These are phyloP conservation scores for Glaucomys volans DNA, from an alignment of 2,113 vertebrate species.

Conservation along the genomic window DNA sequence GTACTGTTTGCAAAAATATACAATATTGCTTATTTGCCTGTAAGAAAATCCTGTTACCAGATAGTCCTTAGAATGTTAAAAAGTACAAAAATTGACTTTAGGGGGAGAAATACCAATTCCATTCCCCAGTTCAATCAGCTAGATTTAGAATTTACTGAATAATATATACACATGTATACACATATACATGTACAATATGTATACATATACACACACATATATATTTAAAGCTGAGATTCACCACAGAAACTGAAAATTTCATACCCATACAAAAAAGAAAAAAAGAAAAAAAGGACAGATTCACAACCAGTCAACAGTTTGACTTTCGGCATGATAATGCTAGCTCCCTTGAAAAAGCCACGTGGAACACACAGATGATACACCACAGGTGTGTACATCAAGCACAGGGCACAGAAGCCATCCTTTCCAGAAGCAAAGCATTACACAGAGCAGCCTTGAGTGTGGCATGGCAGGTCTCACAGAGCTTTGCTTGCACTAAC, in stretches of 20 bases:
- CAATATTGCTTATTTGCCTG: neutral
- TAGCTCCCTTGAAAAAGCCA: constrained; percentile 65
- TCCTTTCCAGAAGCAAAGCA: constrained; percentile 82
- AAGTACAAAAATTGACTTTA: neutral
- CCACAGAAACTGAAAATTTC: constrained; percentile 69
- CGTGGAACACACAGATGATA: constrained; percentile 61
- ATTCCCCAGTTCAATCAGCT: neutral
- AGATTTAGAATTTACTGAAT: constrained; percentile 54
- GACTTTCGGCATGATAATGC: constrained; percentile 42
- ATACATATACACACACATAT: no score
- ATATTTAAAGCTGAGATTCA: constrained; percentile 44
- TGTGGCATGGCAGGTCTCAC: constrained; percentile 74
- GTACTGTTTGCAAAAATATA: neutral
- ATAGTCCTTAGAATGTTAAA: neutral
- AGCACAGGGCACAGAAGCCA: constrained; percentile 83
- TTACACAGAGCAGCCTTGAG: constrained; percentile 77
- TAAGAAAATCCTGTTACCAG: neutral
- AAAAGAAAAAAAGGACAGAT: constrained; percentile 55
- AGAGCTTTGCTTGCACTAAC: constrained; percentile 77
- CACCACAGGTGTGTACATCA: constrained; percentile 74
- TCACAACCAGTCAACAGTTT: constrained; percentile 31
- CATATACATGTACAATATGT: neutral
- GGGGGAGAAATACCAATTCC: constrained; percentile 44
- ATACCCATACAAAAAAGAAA: neutral
- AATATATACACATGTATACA: neutral